A percentile compares a stretch with the other conserved stretches of the same genome.
phyloP scores from a whole-genome alignment of 2,113 vertebrate genomes.

The Brachyistius frenatus region DNA sequence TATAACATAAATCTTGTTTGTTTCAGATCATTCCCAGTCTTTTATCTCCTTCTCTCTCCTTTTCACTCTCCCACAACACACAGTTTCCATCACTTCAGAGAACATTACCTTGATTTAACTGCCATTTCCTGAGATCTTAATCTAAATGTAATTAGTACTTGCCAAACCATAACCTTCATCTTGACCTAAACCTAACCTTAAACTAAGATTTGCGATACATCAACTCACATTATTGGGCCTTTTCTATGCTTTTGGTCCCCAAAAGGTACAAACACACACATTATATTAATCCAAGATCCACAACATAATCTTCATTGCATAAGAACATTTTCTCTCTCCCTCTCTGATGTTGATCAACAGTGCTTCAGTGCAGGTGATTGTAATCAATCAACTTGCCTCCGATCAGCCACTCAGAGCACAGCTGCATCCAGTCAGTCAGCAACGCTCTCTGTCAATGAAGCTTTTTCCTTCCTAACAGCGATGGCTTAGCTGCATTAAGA shows the following conservation, averaged over 20 bases:
- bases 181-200: not conserved
- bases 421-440: constrained; percentile 67
- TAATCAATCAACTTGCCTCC: constrained; percentile 61
- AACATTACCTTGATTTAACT: too few species aligned
- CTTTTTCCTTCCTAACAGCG: constrained; percentile 7
- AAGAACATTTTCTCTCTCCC: not conserved
- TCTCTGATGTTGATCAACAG: constrained; percentile 6
- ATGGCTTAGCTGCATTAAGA: constrained; percentile 55
- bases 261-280: not conserved
- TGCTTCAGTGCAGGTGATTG: constrained; percentile 47
- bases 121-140: too few species aligned
- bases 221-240: not conserved
- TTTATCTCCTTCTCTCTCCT: not conserved
- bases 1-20: constrained; percentile 20
- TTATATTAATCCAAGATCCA: constrained; percentile 22
- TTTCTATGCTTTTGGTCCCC: not conserved
- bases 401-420: constrained; percentile 50
- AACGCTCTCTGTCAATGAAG: constrained; percentile 52
- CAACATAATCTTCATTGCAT: constrained; percentile 18
- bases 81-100: too few species aligned
- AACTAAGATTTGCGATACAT: not conserved
- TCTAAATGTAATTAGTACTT: not conserved
- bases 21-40: constrained; percentile 35
- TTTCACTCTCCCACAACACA: too few species aligned
- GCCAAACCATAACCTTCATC: not conserved